These are phyloP conservation scores for Arenaria interpres DNA, from an alignment of 2,113 vertebrate genomes.

Conservation along the genomic window DNA sequence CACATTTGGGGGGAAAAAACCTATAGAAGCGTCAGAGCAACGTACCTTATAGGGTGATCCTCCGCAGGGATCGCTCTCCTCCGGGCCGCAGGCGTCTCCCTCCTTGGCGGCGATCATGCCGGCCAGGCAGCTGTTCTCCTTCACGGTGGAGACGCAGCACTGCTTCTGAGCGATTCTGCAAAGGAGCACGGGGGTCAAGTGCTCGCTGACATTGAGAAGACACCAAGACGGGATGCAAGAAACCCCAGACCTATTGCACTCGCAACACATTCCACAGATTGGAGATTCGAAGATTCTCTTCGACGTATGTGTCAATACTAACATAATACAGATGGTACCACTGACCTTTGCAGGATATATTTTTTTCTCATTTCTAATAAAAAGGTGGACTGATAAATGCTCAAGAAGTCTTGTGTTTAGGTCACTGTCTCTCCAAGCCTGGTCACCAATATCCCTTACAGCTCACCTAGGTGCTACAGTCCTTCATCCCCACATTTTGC, in stretches of 20 bases:
- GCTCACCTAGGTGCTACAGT: neutral
- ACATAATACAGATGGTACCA: neutral
- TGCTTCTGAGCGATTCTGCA: conserved; percentile 86
- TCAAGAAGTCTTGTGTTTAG: neutral
- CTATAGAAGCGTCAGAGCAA: neutral
- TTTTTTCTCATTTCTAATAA: neutral
- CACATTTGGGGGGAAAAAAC: neutral
- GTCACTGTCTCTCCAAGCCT: neutral
- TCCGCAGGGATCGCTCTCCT: conserved; percentile 73
- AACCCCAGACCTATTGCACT: neutral
- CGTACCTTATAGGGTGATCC: conserved; percentile 84
- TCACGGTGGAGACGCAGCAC: conserved; percentile 84
- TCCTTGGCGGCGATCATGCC: conserved; percentile 84
- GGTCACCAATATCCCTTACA: neutral
- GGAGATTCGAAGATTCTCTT: neutral
- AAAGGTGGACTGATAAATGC: neutral
- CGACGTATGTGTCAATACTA: too few relatives aligned
- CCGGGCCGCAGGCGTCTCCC: conserved; percentile 75
- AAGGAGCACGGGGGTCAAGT: neutral
- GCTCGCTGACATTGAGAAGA: neutral
- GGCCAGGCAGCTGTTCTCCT: conserved; percentile 85
- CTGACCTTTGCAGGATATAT: neutral
- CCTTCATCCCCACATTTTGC: neutral
- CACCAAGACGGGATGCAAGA: neutral
- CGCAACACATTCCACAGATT: neutral